Conservation (phyloP, 2,113 vertebrate species). For the Istiophorus platypterus region DNA sequence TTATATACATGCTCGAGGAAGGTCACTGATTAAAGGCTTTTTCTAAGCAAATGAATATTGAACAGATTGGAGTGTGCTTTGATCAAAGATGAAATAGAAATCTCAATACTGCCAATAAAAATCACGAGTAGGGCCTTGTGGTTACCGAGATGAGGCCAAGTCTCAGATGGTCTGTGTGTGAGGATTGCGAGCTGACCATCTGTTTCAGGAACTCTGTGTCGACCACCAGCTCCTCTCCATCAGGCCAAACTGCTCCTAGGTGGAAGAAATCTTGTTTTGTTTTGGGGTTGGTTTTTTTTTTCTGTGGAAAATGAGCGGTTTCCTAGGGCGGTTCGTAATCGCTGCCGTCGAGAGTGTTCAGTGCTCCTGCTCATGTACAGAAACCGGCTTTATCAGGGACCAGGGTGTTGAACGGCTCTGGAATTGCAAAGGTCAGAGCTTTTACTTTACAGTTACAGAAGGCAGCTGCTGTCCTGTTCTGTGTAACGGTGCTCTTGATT, state of each 20-base stretch:
- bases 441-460: slow-evolving; percentile 5
- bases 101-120: neutral
- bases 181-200: neutral
- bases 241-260: neutral
- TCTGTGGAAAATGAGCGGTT: slow-evolving; percentile 2
- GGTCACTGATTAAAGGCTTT: slow-evolving; percentile 11
- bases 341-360: neutral
- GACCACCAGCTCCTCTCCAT: neutral
- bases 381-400: neutral
- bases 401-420: neutral
- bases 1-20: neutral
- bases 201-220: neutral
- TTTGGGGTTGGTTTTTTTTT: neutral
- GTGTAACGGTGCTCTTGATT: neutral
- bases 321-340: neutral
- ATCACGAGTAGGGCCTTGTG: neutral
- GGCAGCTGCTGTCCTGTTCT: neutral
- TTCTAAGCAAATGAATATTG: neutral
- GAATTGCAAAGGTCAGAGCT: slow-evolving; percentile 42
- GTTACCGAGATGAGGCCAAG: neutral
- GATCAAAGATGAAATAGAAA: slow-evolving; percentile 1
- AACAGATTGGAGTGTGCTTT: neutral
- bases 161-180: neutral
- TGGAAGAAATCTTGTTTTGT: neutral
- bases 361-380: neutral